These are phyloP conservation scores for Chymomyza procnemis DNA, from an alignment of 2,888 invertebrate genomes.

Conservation along the genomic window DNA sequence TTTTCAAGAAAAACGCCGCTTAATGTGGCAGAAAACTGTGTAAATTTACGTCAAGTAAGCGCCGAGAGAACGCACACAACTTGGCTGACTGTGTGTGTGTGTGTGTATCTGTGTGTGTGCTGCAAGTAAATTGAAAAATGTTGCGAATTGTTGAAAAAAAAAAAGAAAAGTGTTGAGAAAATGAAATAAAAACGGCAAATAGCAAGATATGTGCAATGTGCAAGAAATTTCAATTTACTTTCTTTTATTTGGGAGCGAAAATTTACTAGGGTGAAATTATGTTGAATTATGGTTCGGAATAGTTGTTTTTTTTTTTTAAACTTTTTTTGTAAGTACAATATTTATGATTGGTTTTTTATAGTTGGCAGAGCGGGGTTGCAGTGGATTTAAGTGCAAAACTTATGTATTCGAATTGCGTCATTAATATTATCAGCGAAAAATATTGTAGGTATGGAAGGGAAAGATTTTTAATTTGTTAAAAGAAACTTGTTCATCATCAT, in stretches of 20 bases:
- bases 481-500: no score
- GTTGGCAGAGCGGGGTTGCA: no score
- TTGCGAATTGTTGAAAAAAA: slow-evolving; percentile 50
- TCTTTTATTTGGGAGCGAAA: background rate
- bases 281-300: background rate
- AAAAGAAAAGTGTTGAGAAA: slow-evolving; percentile 58
- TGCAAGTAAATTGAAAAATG: slow-evolving; percentile 67
- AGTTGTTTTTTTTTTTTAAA: background rate
- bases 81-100: slow-evolving; percentile 8
- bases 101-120: slow-evolving; percentile 16
- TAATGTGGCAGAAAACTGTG: slow-evolving; percentile 73
- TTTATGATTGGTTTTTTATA: no score
- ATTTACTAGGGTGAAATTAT: background rate
- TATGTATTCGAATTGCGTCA: no score
- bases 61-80: background rate
- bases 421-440: no score
- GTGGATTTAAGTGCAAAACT: no score
- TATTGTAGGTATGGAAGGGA: no score
- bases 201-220: slow-evolving; percentile 37
- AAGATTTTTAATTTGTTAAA: no score
- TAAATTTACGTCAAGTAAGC: slow-evolving; percentile 60
- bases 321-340: no score
- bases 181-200: slow-evolving; percentile 64
- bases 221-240: background rate
- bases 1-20: slow-evolving; percentile 53